Conservation (phyloP, 2,797 vertebrate species). For the Falco naumanni region DNA sequence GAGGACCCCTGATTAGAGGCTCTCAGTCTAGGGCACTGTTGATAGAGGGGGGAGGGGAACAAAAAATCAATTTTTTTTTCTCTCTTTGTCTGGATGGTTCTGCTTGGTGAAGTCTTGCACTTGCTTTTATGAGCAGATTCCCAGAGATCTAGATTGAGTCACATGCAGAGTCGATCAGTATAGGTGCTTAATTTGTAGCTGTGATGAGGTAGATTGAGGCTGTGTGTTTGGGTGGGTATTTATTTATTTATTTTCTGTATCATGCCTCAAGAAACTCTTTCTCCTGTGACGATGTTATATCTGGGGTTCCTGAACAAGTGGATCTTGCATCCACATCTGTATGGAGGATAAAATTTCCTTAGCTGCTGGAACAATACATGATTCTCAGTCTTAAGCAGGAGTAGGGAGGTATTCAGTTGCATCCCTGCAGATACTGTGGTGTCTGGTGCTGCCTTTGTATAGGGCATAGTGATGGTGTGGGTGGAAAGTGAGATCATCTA, state of each 20-base stretch:
- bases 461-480: neutral
- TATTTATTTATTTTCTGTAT: neutral
- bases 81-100: neutral
- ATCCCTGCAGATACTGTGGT: neutral
- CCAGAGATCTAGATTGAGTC: neutral
- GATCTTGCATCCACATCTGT: neutral
- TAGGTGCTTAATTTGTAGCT: neutral
- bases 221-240: too few species aligned
- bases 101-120: neutral
- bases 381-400: neutral
- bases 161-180: neutral
- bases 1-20: neutral
- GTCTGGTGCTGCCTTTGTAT: neutral
- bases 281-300: neutral
- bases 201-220: neutral
- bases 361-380: rapidly evolving
- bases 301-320: neutral
- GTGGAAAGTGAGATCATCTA: neutral
- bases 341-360: neutral
- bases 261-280: neutral
- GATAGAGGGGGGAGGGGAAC: too few species aligned
- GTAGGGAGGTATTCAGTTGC: neutral
- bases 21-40: neutral
- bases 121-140: neutral
- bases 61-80: neutral